These are phyloP conservation scores for Therioaphis trifolii DNA, from an alignment of 2,888 invertebrate species.

Conservation along the genomic window DNA sequence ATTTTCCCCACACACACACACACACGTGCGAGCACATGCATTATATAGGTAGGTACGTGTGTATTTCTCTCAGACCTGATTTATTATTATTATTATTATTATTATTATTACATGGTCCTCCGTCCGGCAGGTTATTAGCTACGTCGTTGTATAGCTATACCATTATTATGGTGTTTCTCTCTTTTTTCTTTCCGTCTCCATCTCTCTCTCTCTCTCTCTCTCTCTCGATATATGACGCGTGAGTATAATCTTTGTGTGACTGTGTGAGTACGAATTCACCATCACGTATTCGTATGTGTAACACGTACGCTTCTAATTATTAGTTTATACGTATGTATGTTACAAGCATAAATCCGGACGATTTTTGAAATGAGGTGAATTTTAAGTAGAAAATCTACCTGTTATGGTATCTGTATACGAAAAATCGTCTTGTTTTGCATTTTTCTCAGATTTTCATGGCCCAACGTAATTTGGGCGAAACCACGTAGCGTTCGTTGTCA, in stretches of 20 bases:
- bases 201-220: background rate
- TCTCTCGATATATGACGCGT: background rate
- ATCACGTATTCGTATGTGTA: background rate
- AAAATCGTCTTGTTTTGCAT: too few species aligned
- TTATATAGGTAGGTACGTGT: background rate
- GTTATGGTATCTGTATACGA: too few species aligned
- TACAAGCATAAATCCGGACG: too few species aligned
- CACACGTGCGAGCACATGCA: too few species aligned
- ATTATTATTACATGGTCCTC: constrained; percentile 37
- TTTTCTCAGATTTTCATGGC: too few species aligned
- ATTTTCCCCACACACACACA: constrained; percentile 23
- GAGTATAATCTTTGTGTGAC: background rate
- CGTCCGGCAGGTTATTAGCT: constrained; percentile 50
- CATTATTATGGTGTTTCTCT: constrained; percentile 18
- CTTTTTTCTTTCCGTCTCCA: background rate
- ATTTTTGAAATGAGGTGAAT: too few species aligned
- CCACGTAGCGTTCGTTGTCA: too few species aligned
- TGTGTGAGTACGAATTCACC: background rate
- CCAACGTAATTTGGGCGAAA: too few species aligned
- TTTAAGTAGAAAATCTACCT: too few species aligned
- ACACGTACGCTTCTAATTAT: too few species aligned
- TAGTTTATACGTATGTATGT: too few species aligned
- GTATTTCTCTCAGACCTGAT: constrained; percentile 46
- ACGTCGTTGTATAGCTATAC: background rate
- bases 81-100: constrained; percentile 36